Base-by-base conservation (phyloP, 2,888 invertebrate species). In the Caenorhabditis sp. region DNA sequence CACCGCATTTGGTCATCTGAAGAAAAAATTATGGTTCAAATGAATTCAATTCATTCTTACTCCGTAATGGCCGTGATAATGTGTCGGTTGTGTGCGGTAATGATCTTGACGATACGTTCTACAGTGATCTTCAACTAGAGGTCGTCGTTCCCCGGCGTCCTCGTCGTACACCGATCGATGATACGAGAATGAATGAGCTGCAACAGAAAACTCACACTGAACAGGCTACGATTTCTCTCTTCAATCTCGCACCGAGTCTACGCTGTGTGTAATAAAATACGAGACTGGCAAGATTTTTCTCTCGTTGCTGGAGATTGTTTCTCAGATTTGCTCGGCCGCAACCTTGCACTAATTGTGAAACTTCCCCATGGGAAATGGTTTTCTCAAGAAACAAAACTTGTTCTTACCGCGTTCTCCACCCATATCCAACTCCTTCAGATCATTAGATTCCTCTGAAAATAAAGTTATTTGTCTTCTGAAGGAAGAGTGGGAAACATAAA, bases 181-280 rank as follows among this genome's bases (percentile, higher is more conserved):
- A 70, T 68, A 80, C 55, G 80, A 80, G 60, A 80, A 80, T 64
- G 80, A 80, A 68, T 76, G 18, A 40, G 74, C 80, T 80, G 70
- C 50, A 80, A 72, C 8, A 51, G 24, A 20, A 24, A 6, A 50
- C 8, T n/a, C 18, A 35, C n/a, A 50, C n/a, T 22, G 44, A 40
- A 40, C 5, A 22, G 15, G 24, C 53, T 26, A 40, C 13, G 40
- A 40, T 40, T 40, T 24, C 51, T 51, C 51, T 51, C 55, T 28
- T 32, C 20, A 50, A 18, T 53, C 24, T 47, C 47, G 2, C 47
- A 4, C 18, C 18, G 47, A 47, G 13, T 13, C 40, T 9, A 6
- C 9, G 3, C 40, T 9, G 9, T 3, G 47, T 47, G 47, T 47
- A 47, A 47, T 47, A 47, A 40, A 47, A 47, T 47, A 47, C 47